A percentile compares a stretch with the other conserved stretches of the same genome.
Conservation (phyloP, 2,113 vertebrate species). For the Noturus placidus region DNA sequence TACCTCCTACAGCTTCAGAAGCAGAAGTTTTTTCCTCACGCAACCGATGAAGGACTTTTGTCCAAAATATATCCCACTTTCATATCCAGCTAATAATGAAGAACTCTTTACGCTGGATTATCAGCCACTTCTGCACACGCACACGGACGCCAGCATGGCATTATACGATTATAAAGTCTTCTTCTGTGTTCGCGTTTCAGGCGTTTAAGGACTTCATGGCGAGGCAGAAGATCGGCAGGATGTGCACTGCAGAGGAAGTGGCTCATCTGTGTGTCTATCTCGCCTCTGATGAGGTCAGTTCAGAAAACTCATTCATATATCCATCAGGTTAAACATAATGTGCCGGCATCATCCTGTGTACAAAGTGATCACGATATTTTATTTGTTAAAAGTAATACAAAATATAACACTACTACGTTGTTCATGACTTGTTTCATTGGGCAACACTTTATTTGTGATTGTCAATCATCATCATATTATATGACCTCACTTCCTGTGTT, state of each 20-base stretch:
- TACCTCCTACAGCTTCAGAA: too few species aligned
- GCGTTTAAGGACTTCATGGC: constrained; percentile 86
- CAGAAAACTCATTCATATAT: neutral
- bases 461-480: neutral
- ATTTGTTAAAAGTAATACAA: neutral
- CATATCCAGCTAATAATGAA: too few species aligned
- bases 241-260: constrained; percentile 90
- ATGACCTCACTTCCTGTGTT: neutral
- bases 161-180: neutral
- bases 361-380: neutral
- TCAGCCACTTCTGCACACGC: too few species aligned
- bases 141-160: too few species aligned
- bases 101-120: too few species aligned
- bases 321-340: too few species aligned
- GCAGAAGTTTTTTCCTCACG: too few species aligned
- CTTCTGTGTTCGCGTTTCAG: constrained; percentile 60
- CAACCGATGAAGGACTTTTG: too few species aligned
- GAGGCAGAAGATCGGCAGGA: constrained; percentile 86
- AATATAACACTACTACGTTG: neutral
- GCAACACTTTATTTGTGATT: neutral
- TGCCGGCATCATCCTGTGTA: too few species aligned
- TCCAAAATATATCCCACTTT: too few species aligned
- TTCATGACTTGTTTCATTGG: neutral
- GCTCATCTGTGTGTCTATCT: constrained; percentile 89
- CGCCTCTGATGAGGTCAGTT: constrained; percentile 86